Conservation (phyloP, 30 jellyfish, hydroid and myxozoan genomes). For the Sanderia malayensis region DNA sequence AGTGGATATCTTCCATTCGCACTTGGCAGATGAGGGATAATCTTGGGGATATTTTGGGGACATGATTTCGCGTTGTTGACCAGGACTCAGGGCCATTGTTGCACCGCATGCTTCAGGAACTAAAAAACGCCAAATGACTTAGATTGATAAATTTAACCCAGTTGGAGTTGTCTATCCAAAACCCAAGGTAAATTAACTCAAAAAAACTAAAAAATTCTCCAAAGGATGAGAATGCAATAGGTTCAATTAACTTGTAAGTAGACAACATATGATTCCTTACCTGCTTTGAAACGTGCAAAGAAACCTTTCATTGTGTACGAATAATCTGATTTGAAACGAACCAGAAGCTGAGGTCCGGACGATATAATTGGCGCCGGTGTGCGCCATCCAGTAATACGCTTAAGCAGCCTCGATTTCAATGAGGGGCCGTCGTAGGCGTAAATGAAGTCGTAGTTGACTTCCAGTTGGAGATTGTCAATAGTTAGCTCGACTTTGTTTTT, state of each 20-base stretch:
- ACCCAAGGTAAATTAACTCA: neutral
- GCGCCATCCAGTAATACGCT: constrained; percentile 47
- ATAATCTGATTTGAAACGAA: constrained; percentile 59
- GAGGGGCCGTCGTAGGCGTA: constrained; percentile 91
- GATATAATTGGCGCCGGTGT: constrained; percentile 59
- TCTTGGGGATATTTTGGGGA: constrained; percentile 74
- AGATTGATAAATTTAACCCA: too few species aligned
- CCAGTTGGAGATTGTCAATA: constrained; percentile 46
- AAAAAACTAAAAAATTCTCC: neutral
- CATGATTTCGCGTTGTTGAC: constrained; percentile 45
- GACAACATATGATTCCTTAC: constrained; percentile 33
- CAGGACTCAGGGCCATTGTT: constrained; percentile 8
- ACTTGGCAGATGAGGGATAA: constrained; percentile 68
- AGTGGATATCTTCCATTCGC: constrained; percentile 75
- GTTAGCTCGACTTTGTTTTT: constrained; percentile 55
- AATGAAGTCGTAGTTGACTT: constrained; percentile 69
- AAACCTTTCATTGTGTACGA: constrained; percentile 63
- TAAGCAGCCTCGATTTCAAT: constrained; percentile 51
- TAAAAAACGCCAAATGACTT: too few species aligned
- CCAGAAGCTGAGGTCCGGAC: constrained; percentile 67
- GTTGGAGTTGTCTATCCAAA: too few species aligned
- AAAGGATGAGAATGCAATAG: too few species aligned
- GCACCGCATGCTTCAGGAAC: constrained; percentile 63
- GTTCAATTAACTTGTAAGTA: too few species aligned
- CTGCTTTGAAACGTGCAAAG: constrained; percentile 81